Percentiles rank a stretch among this genome's conserved stretches.
These are phyloP conservation scores for Drosophila bifasciata DNA, from an alignment of 1,140 invertebrate species.

Conservation along the genomic window DNA sequence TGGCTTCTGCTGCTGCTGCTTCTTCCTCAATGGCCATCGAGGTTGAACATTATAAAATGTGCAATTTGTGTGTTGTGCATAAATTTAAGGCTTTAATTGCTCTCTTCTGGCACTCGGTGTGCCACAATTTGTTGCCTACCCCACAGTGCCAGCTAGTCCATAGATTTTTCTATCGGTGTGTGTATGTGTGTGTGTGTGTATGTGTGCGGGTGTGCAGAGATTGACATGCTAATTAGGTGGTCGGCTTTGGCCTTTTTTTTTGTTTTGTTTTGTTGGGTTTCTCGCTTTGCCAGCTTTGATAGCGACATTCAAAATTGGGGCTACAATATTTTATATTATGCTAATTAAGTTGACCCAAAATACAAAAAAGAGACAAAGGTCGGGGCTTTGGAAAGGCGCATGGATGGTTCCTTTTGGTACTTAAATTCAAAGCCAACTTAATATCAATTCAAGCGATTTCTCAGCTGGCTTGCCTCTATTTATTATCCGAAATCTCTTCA, in stretches of 20 bases:
- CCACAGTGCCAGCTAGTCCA: constrained; percentile 13
- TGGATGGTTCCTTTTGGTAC: not conserved
- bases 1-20: not conserved
- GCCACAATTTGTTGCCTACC: constrained; percentile 11
- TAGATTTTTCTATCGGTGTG: constrained; percentile 10
- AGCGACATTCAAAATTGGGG: constrained; percentile 23
- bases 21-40: constrained; percentile 31
- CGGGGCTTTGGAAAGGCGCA: not conserved
- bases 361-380: not conserved
- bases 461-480: constrained; percentile 16
- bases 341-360: constrained; percentile 36
- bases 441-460: constrained; percentile 40
- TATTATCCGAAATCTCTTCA: constrained; percentile 7
- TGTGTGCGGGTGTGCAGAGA: constrained; percentile 30
- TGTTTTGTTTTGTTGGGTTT: not conserved
- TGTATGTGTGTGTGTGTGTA: constrained; percentile 8
- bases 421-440: constrained; percentile 2
- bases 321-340: constrained; percentile 49
- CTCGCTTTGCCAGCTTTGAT: constrained; percentile 23
- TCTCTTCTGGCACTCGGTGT: not conserved
- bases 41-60: constrained; percentile 61
- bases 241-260: constrained; percentile 37
- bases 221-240: constrained; percentile 59
- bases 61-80: constrained; percentile 61
- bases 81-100: constrained; percentile 71